Percentiles rank a stretch among this genome's conserved stretches.
phyloP scores from a whole-genome alignment of 1,140 invertebrate species.

The Drosophila takahashii region DNA sequence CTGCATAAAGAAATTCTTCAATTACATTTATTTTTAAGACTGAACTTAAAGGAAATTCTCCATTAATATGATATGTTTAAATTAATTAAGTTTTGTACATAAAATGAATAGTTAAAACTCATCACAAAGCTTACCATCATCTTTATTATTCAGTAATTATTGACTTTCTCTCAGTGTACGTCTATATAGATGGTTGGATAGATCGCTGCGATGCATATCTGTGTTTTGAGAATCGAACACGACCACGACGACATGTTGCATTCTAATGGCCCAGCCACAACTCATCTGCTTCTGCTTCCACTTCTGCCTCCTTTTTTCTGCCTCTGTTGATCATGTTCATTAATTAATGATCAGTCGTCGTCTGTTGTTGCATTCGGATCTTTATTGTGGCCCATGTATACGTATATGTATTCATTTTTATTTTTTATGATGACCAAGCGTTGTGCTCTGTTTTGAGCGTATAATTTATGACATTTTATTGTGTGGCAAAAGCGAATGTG shows the following conservation, averaged over 20 bases:
- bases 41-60: too few species aligned
- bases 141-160: background rate
- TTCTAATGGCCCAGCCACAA: slow-evolving; percentile 73
- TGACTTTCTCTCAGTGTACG: background rate
- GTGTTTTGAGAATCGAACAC: slow-evolving; percentile 59
- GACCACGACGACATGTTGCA: slow-evolving; percentile 77
- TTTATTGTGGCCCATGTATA: slow-evolving; percentile 60
- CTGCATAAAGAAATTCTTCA: too few species aligned
- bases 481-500: slow-evolving; percentile 72
- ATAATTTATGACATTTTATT: slow-evolving; percentile 82
- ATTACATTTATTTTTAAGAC: too few species aligned
- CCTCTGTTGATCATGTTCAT: slow-evolving; percentile 76
- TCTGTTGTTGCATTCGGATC: slow-evolving; percentile 57
- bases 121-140: too few species aligned
- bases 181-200: slow-evolving; percentile 31
- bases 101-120: too few species aligned
- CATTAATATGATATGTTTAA: too few species aligned
- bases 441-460: slow-evolving; percentile 67
- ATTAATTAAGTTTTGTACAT: too few species aligned
- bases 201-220: slow-evolving; percentile 59
- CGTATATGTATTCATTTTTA: slow-evolving; percentile 33
- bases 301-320: slow-evolving; percentile 28
- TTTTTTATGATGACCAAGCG: slow-evolving; percentile 74
- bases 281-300: slow-evolving; percentile 43
- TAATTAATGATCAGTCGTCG: slow-evolving; percentile 79